Evolutionary conservation across 2,888 invertebrate species (phyloP).

Genomic region (Dinocampus coccinellae): DNA sequence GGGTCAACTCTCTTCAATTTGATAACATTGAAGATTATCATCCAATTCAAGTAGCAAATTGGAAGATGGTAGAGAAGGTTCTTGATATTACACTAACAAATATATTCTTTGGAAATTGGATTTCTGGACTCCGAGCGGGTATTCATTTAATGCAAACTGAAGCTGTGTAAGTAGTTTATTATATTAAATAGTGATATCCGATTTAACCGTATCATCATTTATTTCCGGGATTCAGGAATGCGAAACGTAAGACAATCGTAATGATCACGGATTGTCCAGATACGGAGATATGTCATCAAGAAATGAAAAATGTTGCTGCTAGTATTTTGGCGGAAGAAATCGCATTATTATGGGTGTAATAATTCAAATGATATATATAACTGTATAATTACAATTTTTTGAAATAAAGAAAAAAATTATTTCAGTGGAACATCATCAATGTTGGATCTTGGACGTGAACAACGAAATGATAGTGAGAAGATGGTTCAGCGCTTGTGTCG

Average conservation of each 20-base stretch:
- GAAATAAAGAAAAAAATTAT: neutral
- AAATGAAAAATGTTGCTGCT: neutral
- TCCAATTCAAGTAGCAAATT: conserved; percentile 2
- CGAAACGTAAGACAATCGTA: neutral
- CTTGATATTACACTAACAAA: neutral
- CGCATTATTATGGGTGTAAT: neutral
- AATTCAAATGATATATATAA: neutral
- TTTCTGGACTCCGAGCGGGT: conserved; percentile 8
- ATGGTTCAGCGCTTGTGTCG: conserved; percentile 30
- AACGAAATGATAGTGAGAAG: conserved; percentile 35
- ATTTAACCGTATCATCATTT: too few relatives aligned
- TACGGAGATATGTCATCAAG: neutral
- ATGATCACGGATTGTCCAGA: neutral
- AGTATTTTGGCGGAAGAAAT: neutral
- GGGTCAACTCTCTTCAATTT: neutral
- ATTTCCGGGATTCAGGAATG: neutral
- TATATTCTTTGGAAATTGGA: neutral
- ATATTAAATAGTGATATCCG: neutral
- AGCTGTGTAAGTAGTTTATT: conserved; percentile 6
- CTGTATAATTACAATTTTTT: neutral
- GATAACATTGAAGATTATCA: conserved; percentile 9
- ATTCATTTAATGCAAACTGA: neutral
- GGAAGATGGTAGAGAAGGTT: conserved; percentile 13
- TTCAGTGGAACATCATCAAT: neutral
- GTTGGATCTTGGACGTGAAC: conserved; percentile 43